phyloP scores from a whole-genome alignment of 30 jellyfish, hydroid and myxozoan genomes.

The Cassiopea andromeda region DNA sequence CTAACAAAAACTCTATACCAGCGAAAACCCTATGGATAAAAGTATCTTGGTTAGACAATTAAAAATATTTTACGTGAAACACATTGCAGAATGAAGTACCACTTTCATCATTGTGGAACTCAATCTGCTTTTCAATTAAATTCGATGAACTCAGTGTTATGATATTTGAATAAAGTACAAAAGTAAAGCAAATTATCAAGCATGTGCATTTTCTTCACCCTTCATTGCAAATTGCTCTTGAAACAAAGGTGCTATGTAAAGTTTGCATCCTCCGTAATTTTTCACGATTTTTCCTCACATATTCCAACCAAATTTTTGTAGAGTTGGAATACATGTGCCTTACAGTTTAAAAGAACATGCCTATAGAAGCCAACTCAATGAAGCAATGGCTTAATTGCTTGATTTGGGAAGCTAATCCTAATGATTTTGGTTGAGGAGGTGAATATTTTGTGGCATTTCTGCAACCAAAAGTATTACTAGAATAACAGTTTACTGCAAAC shows the following conservation, averaged over 20 bases:
- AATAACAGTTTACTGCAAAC: constrained; percentile 5
- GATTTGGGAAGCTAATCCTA: background rate
- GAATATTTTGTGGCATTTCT: constrained; percentile 24
- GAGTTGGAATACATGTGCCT: too few species aligned
- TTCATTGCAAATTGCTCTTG: background rate
- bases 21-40: too few species aligned
- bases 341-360: background rate
- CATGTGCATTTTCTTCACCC: background rate
- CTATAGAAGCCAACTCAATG: background rate
- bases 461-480: constrained; percentile 17
- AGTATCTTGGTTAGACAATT: too few species aligned
- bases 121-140: too few species aligned
- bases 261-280: background rate
- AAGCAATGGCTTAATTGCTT: background rate
- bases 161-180: too few species aligned
- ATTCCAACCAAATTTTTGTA: too few species aligned
- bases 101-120: too few species aligned
- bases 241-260: background rate
- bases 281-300: background rate
- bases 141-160: too few species aligned
- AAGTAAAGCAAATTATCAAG: too few species aligned
- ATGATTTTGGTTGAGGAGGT: constrained; percentile 27
- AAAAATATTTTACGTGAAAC: too few species aligned
- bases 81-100: too few species aligned
- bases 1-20: too few species aligned